phyloP scores from a whole-genome alignment of 2,113 vertebrate species.

The Rafetus swinhoei region DNA sequence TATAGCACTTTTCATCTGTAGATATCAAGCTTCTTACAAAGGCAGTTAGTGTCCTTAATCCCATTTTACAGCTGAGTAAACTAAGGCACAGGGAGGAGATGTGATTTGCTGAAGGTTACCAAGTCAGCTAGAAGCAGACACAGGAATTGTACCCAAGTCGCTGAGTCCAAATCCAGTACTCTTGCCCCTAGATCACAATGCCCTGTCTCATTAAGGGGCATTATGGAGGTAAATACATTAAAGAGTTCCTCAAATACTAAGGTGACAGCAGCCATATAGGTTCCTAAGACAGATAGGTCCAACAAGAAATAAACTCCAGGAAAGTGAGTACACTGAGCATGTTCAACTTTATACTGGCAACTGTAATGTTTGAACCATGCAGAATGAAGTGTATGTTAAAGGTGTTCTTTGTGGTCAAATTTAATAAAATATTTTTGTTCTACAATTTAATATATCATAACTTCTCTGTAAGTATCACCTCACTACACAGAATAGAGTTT shows the following conservation, averaged over 20 bases:
- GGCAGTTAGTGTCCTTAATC: neutral
- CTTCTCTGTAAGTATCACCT: neutral
- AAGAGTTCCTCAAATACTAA: neutral
- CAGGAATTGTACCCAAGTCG: neutral
- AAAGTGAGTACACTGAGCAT: neutral
- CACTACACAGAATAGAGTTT: neutral
- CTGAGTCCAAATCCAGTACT: neutral
- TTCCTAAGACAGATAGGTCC: neutral
- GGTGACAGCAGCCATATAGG: neutral
- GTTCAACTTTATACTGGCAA: neutral
- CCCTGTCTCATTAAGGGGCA: neutral
- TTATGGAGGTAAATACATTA: neutral
- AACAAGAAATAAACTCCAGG: neutral
- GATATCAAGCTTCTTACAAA: neutral
- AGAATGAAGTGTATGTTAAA: neutral
- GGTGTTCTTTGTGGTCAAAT: neutral
- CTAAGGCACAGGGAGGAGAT: neutral
- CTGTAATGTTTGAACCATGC: neutral
- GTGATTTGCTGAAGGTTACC: neutral
- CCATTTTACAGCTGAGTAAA: neutral
- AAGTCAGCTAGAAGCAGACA: neutral
- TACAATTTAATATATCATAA: neutral
- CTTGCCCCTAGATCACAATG: neutral
- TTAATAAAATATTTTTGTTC: neutral
- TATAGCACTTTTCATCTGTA: neutral